Percentiles rank a stretch among this genome's conserved stretches.
These are phyloP conservation scores for Cinclus cinclus DNA, from an alignment of 2,113 vertebrate genomes.

Conservation along the genomic window DNA sequence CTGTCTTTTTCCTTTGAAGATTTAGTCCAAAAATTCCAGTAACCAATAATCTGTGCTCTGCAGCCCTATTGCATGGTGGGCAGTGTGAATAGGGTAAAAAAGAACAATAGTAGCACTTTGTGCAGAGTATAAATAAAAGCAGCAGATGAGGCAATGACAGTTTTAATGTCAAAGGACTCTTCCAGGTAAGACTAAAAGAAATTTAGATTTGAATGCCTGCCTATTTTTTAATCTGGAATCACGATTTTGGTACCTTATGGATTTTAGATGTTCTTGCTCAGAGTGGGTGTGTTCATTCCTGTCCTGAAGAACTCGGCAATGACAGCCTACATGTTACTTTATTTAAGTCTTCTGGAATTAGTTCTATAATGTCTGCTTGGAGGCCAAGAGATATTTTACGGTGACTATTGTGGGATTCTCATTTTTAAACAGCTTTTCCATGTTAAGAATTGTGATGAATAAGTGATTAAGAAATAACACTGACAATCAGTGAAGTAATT, in stretches of 20 bases:
- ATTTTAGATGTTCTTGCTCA: constrained; percentile 32
- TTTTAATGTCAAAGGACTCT: constrained; percentile 21
- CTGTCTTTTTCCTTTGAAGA: not conserved
- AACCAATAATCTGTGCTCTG: not conserved
- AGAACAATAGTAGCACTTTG: not conserved
- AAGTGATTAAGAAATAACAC: constrained; percentile 10
- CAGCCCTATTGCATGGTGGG: not conserved
- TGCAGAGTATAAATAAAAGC: constrained; percentile 37
- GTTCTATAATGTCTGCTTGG: constrained; percentile 62
- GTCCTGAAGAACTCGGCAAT: constrained; percentile 52
- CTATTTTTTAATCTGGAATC: constrained; percentile 42
- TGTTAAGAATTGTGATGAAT: not conserved
- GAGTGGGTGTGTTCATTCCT: constrained; percentile 60
- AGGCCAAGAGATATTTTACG: constrained; percentile 54
- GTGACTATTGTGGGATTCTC: not conserved
- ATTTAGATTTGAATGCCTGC: not conserved
- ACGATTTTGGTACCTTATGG: constrained; percentile 42
- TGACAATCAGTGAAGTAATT: not conserved
- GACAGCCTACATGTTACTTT: constrained; percentile 72
- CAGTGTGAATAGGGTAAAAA: not conserved
- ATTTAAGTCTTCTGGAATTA: constrained; percentile 74
- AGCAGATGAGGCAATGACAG: constrained; percentile 17
- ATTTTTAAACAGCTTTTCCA: constrained; percentile 19
- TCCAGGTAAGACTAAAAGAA: constrained; percentile 31
- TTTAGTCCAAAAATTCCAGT: not conserved